Evolutionary conservation across 2,113 vertebrate genomes (phyloP).

Genomic region (Thunnus thynnus): DNA sequence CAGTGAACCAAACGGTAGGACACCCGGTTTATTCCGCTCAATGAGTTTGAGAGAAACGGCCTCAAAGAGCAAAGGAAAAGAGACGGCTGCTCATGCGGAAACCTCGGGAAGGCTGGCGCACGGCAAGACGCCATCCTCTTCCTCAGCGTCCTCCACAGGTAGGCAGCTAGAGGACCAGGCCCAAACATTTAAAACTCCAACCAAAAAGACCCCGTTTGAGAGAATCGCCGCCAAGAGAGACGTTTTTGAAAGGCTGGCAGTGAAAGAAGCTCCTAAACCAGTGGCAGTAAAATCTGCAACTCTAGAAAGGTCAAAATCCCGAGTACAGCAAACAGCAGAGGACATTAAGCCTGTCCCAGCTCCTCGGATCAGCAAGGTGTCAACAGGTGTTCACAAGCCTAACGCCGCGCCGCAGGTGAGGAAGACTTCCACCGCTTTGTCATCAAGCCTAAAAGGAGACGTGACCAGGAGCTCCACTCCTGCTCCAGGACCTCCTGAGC

Average conservation of each 20-base stretch:
- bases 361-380: constrained; percentile 39
- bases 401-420: constrained; percentile 56
- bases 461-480: constrained; percentile 37
- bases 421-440: constrained; percentile 33
- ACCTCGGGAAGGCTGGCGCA: not conserved
- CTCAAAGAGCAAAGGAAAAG: constrained; percentile 34
- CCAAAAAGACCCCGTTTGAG: constrained; percentile 71
- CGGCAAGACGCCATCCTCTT: constrained; percentile 13
- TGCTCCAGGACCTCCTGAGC: not conserved
- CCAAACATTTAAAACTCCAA: constrained; percentile 67
- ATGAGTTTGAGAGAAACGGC: constrained; percentile 70
- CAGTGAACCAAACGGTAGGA: constrained; percentile 52
- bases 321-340: constrained; percentile 55
- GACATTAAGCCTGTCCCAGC: constrained; percentile 33
- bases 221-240: constrained; percentile 76
- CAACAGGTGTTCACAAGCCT: constrained; percentile 13
- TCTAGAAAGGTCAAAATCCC: constrained; percentile 77
- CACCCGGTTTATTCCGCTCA: constrained; percentile 47
- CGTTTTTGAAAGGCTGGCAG: constrained; percentile 66
- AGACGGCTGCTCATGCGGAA: not conserved
- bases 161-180: constrained; percentile 39
- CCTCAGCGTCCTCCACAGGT: not conserved
- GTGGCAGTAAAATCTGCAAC: constrained; percentile 58
- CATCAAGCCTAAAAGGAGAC: constrained; percentile 38
- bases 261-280: constrained; percentile 66